Evolutionary conservation across 2,797 vertebrate genomes (phyloP).

Genomic region (Champsocephalus gunnari): DNA sequence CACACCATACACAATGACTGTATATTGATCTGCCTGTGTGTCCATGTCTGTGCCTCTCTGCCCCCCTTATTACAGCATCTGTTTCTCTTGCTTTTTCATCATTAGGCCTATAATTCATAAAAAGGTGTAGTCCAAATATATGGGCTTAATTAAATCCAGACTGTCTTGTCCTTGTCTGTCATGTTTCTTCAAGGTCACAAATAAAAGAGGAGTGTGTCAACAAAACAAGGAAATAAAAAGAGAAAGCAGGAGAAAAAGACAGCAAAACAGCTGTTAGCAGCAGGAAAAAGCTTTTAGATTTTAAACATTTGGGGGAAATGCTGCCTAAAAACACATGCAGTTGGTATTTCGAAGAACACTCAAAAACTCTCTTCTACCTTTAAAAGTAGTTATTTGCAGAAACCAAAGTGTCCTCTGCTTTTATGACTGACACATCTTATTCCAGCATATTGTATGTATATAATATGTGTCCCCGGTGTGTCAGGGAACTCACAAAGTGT

Average conservation of each 20-base stretch:
- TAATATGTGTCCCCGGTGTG: too few species aligned
- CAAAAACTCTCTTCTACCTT: not conserved
- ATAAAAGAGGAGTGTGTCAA: not conserved
- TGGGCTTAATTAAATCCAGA: slow-evolving; percentile 63
- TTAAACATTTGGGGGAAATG: not conserved
- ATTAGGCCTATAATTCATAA: slow-evolving; percentile 48
- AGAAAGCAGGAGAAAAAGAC: not conserved
- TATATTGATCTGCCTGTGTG: not conserved
- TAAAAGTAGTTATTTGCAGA: not conserved
- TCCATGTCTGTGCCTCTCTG: slow-evolving; percentile 6
- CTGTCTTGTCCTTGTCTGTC: not conserved
- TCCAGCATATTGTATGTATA: not conserved
- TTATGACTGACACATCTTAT: not conserved
- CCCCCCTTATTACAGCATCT: slow-evolving; percentile 27
- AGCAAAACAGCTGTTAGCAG: not conserved
- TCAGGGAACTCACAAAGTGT: too few species aligned
- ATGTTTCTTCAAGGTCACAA: slow-evolving; percentile 39
- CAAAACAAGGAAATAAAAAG: not conserved
- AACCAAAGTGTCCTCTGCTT: not conserved
- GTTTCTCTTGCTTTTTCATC: slow-evolving; percentile 47
- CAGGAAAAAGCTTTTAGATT: not conserved
- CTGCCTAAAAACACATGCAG: not conserved
- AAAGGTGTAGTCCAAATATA: slow-evolving; percentile 61
- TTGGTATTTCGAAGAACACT: not conserved
- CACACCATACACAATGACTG: not conserved